Evolutionary conservation across 2,113 vertebrate genomes (phyloP).

Genomic region (Paedocypris sp.): DNA sequence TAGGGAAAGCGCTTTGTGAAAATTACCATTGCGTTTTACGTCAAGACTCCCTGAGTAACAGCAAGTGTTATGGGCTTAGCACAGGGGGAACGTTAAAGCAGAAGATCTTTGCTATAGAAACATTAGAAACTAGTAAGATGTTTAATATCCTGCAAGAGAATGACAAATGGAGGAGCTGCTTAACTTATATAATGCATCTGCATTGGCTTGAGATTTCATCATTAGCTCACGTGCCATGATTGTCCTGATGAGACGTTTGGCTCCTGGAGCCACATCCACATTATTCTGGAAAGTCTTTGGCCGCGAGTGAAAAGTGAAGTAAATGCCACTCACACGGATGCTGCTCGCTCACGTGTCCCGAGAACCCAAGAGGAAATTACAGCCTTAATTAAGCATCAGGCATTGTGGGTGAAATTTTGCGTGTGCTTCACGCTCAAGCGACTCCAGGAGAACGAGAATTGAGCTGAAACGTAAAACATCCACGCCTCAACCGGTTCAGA

Average conservation of each 20-base stretch:
- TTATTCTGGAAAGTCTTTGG: slow-evolving; percentile 23
- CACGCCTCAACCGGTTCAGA: neutral
- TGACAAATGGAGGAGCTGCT: too few relatives aligned
- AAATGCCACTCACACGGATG: slow-evolving; percentile 30
- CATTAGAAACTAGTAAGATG: neutral
- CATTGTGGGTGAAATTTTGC: slow-evolving; percentile 37
- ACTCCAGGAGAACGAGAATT: slow-evolving; percentile 28
- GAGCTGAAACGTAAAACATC: slow-evolving; percentile 16
- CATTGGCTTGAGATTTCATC: slow-evolving; percentile 49
- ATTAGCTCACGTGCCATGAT: slow-evolving; percentile 40
- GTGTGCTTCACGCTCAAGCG: slow-evolving; percentile 25
- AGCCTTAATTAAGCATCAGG: slow-evolving; percentile 34
- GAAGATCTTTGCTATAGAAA: neutral
- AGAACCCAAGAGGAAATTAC: slow-evolving; percentile 27
- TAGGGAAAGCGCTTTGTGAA: slow-evolving; percentile 13
- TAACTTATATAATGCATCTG: slow-evolving; percentile 25
- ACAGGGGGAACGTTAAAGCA: neutral
- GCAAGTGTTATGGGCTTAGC: neutral
- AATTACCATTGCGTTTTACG: neutral
- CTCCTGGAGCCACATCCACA: slow-evolving; percentile 21
- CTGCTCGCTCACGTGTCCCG: slow-evolving; percentile 32
- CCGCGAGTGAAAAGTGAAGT: slow-evolving; percentile 17
- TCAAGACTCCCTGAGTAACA: neutral
- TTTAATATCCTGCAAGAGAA: neutral
- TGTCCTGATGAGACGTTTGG: slow-evolving; percentile 44